These are phyloP conservation scores for Cecidostiba fungosa DNA, from an alignment of 2,888 invertebrate species.

Conservation along the genomic window DNA sequence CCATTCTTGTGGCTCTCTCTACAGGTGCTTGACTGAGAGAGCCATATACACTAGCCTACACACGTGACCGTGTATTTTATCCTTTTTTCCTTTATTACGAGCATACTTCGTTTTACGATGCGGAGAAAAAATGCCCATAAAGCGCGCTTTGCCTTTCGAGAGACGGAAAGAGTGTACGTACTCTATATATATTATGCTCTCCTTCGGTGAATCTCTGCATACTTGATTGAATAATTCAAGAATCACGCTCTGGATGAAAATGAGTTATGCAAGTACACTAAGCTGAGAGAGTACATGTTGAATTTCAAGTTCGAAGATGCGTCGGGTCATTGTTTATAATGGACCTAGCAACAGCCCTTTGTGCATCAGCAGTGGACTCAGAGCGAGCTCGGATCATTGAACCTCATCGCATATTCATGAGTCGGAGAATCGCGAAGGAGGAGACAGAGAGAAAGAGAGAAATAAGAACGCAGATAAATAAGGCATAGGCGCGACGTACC, in stretches of 20 bases:
- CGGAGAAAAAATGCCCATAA: slow-evolving; percentile 45
- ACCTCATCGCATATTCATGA: slow-evolving; percentile 67
- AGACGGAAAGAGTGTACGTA: neutral
- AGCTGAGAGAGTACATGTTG: neutral
- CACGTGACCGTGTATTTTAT: slow-evolving; percentile 24
- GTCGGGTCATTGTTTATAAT: neutral
- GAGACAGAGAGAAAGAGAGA: neutral
- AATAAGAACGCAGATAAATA: too few species aligned
- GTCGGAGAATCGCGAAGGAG: slow-evolving; percentile 8
- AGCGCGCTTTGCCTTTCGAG: neutral
- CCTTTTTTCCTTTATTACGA: neutral
- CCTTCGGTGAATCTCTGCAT: neutral
- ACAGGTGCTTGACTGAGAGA: neutral
- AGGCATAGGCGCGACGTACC: neutral
- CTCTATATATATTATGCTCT: neutral
- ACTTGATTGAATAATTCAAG: neutral
- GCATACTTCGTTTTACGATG: slow-evolving; percentile 36
- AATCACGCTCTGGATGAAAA: neutral
- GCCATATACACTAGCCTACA: neutral
- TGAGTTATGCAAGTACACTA: too few species aligned
- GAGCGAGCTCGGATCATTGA: slow-evolving; percentile 56
- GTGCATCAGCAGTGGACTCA: neutral
- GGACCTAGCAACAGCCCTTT: slow-evolving; percentile 32
- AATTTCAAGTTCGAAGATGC: slow-evolving; percentile 18
- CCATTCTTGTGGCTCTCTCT: neutral